Evolutionary conservation across 2,888 invertebrate genomes (phyloP), one percentile per base, ranked within the genome.

Genomic region (Chrysomela aeneicollis): DNA sequence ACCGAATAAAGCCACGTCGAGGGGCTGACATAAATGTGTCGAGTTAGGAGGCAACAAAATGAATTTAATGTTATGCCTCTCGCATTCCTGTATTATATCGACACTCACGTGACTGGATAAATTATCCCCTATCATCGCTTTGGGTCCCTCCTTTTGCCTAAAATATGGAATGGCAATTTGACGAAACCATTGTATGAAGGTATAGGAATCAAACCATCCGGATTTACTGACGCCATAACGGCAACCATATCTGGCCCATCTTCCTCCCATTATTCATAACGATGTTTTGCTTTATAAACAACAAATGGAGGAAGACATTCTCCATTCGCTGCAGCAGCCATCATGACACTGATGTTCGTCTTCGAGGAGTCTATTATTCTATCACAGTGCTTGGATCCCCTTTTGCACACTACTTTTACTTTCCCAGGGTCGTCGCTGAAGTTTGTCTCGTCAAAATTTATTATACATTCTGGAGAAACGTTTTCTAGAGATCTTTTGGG

Each of bases 101-200:
- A 55, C 26, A 49, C 63, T 71, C 30, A 77, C 50, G 54, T 80
- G 78, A 59, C 67, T 63, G 51, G 72, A 55, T 50, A 79, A 59
- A 66, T 78, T 80, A 64, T 81, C 75, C 74, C 79, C 67, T 26
- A 81, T 73, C 10, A 78, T 21, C 22, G 75, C 71, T 76, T 77
- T 21, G 70, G 76, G 78, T 79, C 62, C 47, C 21, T 47, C 22
- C 63, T 59, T 54, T 72, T 66, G 66, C 71, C 71, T 66, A 18
- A 71, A 59, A 64, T 69, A 67, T 32, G 74, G 72, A 32, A 81
- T 21, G 21, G 71, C 57, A 17, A 66, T 57, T 15, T 73, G 52
- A 37, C 61, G 50, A 37, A 74, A 71, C 73, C 72, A 74, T 51
- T 74, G 68, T 67, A 68, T 65, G 63, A 74, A 74, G 32, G 58